These are phyloP conservation scores for Scelioninae gen. 2 DNA, from an alignment of 2,888 invertebrate genomes.

Conservation along the genomic window DNA sequence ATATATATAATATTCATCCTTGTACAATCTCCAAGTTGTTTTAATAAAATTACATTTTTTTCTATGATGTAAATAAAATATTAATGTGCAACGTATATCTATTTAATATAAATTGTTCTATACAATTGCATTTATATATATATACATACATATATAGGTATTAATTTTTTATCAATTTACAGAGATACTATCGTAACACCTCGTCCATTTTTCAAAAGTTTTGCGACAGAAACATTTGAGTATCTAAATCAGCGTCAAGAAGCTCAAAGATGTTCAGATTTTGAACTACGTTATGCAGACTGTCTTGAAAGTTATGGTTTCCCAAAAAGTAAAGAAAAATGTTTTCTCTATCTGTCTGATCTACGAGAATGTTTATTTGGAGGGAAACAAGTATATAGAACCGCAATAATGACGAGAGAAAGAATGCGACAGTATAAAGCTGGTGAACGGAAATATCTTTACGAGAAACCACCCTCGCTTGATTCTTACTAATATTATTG, in stretches of 20 bases:
- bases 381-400: constrained; percentile 79
- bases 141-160: no score
- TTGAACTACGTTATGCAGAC: constrained; percentile 84
- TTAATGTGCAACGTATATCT: no score
- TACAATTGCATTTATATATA: no score
- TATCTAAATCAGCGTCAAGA: constrained; percentile 81
- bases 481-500: constrained; percentile 47
- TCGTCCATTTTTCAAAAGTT: constrained; percentile 81
- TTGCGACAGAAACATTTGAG: constrained; percentile 84
- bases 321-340: constrained; percentile 80
- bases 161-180: no score
- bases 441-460: constrained; percentile 77
- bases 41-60: no score
- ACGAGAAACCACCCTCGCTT: constrained; percentile 33
- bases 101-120: no score
- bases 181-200: no score
- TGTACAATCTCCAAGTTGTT: no score
- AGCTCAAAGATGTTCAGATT: constrained; percentile 78
- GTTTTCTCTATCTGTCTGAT: constrained; percentile 80
- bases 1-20: no score
- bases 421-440: constrained; percentile 78
- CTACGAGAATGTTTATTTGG: constrained; percentile 82
- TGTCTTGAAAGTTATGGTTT: constrained; percentile 89
- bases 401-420: constrained; percentile 80
- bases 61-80: no score